A percentile compares a stretch with the other conserved stretches of the same genome.
Conservation (phyloP, 2,888 invertebrate species). For the Scrobipalpa atriplicella region DNA sequence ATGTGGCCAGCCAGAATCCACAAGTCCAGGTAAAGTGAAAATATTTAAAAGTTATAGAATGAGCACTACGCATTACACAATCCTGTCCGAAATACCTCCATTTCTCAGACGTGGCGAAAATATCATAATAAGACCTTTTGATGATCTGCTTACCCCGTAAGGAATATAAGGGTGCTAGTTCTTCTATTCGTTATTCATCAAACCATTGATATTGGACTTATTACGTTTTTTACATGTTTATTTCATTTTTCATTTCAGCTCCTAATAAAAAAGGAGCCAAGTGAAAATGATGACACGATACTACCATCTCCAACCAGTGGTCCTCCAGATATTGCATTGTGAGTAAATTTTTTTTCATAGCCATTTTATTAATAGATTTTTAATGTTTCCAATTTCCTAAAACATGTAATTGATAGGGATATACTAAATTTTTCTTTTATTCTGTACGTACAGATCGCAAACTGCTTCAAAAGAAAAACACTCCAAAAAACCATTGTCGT, state of each 20-base stretch:
- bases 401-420: no score
- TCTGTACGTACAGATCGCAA: neutral
- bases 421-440: neutral
- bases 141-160: neutral
- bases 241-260: constrained; percentile 45
- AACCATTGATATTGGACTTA: no score
- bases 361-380: no score
- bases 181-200: no score
- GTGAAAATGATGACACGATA: constrained; percentile 73
- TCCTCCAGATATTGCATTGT: constrained; percentile 37
- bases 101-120: neutral
- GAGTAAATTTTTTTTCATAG: constrained; percentile 40
- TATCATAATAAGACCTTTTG: no score
- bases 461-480: constrained; percentile 37
- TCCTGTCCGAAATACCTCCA: no score
- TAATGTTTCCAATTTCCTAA: no score
- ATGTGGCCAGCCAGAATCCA: neutral
- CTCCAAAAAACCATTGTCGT: constrained; percentile 55
- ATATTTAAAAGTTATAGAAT: neutral
- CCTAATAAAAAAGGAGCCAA: constrained; percentile 60
- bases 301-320: constrained; percentile 73
- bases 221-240: neutral
- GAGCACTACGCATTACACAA: neutral
- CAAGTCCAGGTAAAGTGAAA: constrained; percentile 1
- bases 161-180: neutral